Evolutionary conservation across 2,797 vertebrate species (phyloP).

Genomic region (Danio jaintianensis): DNA sequence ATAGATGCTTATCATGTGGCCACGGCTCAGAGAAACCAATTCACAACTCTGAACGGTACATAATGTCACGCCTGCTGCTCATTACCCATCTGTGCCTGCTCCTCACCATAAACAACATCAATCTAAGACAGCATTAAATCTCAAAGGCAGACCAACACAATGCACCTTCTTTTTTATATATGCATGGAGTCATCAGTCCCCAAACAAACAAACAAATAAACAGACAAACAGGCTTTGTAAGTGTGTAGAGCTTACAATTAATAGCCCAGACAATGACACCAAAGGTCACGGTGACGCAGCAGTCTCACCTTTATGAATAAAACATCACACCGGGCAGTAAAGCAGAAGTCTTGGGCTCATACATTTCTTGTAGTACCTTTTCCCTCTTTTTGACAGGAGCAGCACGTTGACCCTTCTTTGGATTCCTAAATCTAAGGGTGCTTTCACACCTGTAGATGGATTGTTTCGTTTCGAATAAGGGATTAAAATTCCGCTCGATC

Average conservation of each 20-base stretch:
- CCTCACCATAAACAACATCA: constrained; percentile 5
- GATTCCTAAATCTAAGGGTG: too few species aligned
- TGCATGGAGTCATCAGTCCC: background rate
- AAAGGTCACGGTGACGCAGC: constrained; percentile 32
- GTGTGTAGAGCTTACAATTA: constrained; percentile 27
- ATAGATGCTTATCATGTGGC: background rate
- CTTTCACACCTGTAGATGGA: too few species aligned
- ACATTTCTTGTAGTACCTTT: constrained; percentile 36
- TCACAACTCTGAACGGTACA: background rate
- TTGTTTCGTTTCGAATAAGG: too few species aligned
- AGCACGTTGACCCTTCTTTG: constrained; percentile 17
- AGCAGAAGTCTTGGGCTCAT: constrained; percentile 51
- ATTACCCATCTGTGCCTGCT: background rate
- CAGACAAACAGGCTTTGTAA: background rate
- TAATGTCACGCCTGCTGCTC: constrained; percentile 2
- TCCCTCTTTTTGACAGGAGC: constrained; percentile 25
- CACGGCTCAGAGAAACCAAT: constrained; percentile 10
- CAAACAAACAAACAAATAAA: constrained; percentile 31
- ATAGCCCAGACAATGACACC: constrained; percentile 36
- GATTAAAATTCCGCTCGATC: too few species aligned
- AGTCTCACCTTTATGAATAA: constrained; percentile 54
- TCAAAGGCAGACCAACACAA: constrained; percentile 2
- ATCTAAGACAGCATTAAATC: constrained; percentile 1
- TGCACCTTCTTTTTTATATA: background rate
- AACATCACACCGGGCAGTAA: constrained; percentile 52